Evolutionary conservation across 2,113 vertebrate genomes (phyloP).

Genomic region (Neoarius graeffei): DNA sequence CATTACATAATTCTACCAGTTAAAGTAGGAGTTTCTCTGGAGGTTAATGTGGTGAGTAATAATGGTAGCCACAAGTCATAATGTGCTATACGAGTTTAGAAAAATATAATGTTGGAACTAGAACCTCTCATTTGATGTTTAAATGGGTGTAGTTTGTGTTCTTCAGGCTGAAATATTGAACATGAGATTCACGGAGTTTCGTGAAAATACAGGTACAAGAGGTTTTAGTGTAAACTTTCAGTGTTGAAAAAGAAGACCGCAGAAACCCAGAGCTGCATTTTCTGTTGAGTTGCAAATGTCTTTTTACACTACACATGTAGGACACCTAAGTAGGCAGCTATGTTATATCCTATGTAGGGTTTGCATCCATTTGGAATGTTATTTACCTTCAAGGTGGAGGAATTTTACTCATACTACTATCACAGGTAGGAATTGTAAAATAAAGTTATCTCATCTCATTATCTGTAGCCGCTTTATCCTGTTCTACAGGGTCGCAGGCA

Average conservation of each 20-base stretch:
- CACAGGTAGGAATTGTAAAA: not conserved
- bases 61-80: not conserved
- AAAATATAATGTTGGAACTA: not conserved
- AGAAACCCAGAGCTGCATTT: not conserved
- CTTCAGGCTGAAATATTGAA: not conserved
- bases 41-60: not conserved
- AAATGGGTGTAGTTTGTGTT: not conserved
- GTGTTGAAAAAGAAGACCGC: not conserved
- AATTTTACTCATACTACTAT: not conserved
- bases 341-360: not conserved
- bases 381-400: not conserved
- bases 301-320: not conserved
- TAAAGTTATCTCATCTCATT: too few species aligned
- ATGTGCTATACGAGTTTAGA: not conserved
- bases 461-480: too few species aligned
- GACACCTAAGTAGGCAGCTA: not conserved
- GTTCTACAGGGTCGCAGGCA: too few species aligned
- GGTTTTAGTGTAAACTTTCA: not conserved
- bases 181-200: not conserved
- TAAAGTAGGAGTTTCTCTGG: not conserved
- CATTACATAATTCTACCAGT: too few species aligned
- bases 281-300: not conserved
- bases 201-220: not conserved
- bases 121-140: not conserved
- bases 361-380: not conserved